A percentile compares a stretch with the other conserved stretches of the same genome.
phyloP scores from a whole-genome alignment of 2,113 vertebrate species.

The Alosa alosa region DNA sequence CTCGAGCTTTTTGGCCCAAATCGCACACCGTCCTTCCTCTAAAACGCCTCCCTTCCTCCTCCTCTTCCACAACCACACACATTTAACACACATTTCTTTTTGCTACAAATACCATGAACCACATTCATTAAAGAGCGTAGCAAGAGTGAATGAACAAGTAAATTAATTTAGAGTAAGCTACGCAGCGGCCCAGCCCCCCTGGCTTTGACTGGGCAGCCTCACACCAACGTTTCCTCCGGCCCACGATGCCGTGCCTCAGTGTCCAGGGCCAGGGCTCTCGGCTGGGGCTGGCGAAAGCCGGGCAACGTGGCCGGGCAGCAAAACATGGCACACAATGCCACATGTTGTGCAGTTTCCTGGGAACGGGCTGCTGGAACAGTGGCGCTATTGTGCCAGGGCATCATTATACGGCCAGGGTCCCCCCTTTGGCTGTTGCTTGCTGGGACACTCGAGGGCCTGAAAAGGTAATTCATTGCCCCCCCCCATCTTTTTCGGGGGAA shows the following conservation, averaged over 20 bases:
- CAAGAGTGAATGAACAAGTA: conserved; percentile 48
- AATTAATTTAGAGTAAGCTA: not conserved
- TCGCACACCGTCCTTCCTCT: conserved; percentile 25
- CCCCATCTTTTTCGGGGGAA: conserved; percentile 61
- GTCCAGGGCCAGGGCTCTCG: conserved; percentile 57
- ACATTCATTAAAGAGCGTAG: conserved; percentile 42
- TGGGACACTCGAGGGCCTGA: conserved; percentile 71
- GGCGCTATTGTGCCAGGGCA: conserved; percentile 74
- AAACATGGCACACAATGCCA: conserved; percentile 74
- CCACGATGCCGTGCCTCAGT: conserved; percentile 50
- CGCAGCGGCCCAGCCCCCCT: conserved; percentile 27
- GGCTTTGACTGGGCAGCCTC: not conserved
- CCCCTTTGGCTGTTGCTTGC: conserved; percentile 65
- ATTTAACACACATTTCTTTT: conserved; percentile 24
- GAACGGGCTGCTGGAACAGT: conserved; percentile 74
- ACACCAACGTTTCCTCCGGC: conserved; percentile 49
- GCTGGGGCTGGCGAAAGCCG: conserved; percentile 66
- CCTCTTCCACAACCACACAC: conserved; percentile 44
- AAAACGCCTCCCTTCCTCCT: conserved; percentile 42
- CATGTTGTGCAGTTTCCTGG: conserved; percentile 79
- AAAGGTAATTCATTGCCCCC: conserved; percentile 74
- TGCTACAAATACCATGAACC: conserved; percentile 39
- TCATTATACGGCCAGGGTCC: conserved; percentile 72
- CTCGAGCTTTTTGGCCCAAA: conserved; percentile 33
- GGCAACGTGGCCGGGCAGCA: conserved; percentile 76